Evolutionary conservation across 1,140 invertebrate species (phyloP).

Genomic region (Gryllus bimaculatus): DNA sequence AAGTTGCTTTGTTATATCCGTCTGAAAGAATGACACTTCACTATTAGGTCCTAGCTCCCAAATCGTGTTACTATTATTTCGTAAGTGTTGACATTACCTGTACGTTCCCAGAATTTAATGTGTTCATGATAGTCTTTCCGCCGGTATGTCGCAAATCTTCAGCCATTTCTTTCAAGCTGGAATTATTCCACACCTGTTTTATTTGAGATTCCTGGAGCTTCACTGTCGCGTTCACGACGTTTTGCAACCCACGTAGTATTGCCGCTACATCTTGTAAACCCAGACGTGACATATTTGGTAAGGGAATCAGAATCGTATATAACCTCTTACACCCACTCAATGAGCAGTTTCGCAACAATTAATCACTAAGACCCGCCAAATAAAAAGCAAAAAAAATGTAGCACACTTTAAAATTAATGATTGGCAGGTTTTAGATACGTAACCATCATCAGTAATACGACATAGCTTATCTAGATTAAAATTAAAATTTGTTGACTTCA

Average conservation of each 20-base stretch:
- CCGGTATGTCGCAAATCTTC: conserved; percentile 23
- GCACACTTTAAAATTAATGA: no score
- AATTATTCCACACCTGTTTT: conserved; percentile 50
- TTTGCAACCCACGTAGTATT: conserved; percentile 48
- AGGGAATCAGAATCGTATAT: neutral
- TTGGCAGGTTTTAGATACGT: no score
- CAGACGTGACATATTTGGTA: conserved; percentile 38
- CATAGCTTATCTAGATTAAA: no score
- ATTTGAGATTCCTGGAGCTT: conserved; percentile 45
- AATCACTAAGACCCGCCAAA: no score
- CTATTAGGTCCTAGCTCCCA: conserved; percentile 10
- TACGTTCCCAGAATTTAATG: conserved; percentile 20
- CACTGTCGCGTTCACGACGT: conserved; percentile 45
- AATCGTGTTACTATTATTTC: neutral
- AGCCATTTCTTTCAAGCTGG: conserved; percentile 43
- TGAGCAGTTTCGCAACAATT: neutral
- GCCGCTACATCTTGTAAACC: conserved; percentile 45
- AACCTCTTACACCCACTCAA: neutral
- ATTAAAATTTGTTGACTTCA: no score
- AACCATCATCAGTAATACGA: no score
- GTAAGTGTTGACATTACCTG: conserved; percentile 19
- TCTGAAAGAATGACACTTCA: conserved; percentile 17
- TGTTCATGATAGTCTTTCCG: conserved; percentile 24
- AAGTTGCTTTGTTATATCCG: conserved; percentile 24
- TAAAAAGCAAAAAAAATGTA: no score